Percentiles rank a stretch among this genome's conserved stretches.
phyloP scores from a whole-genome alignment of 2,888 invertebrate species.

The Bombylius major region DNA sequence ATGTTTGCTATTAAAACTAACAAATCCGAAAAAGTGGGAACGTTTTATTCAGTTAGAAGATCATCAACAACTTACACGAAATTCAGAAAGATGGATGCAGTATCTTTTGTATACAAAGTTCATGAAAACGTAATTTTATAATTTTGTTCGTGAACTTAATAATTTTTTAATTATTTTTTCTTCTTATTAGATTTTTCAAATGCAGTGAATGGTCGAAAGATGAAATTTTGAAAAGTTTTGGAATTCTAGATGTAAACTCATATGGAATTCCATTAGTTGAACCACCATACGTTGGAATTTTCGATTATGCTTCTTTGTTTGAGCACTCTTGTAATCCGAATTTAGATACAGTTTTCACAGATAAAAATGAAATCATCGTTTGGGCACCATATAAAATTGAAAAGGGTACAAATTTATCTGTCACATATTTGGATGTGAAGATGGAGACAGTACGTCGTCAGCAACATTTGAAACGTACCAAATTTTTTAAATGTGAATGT shows the following conservation, averaged over 20 bases:
- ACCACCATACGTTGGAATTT: slow-evolving; percentile 60
- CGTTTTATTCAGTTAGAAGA: too few relatives aligned
- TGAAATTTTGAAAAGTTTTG: slow-evolving; percentile 61
- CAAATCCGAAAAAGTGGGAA: too few relatives aligned
- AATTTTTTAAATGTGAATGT: slow-evolving; percentile 64
- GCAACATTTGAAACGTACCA: slow-evolving; percentile 59
- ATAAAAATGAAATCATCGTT: slow-evolving; percentile 47
- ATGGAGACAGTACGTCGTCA: slow-evolving; percentile 69
- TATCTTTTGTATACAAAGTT: too few relatives aligned
- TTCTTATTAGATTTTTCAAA: slow-evolving; percentile 50
- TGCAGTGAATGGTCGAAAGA: slow-evolving; percentile 50
- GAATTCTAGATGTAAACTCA: slow-evolving; percentile 68
- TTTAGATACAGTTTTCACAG: slow-evolving; percentile 66
- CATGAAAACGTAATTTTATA: too few relatives aligned
- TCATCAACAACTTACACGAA: too few relatives aligned
- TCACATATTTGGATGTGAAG: slow-evolving; percentile 71
- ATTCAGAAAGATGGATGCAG: too few relatives aligned
- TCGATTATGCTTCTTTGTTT: slow-evolving; percentile 59
- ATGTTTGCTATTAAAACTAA: too few relatives aligned
- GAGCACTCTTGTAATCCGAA: slow-evolving; percentile 76
- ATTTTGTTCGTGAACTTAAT: too few relatives aligned
- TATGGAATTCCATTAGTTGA: slow-evolving; percentile 68
- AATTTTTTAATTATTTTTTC: too few relatives aligned
- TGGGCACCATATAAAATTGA: slow-evolving; percentile 47
- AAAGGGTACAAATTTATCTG: slow-evolving; percentile 57